Base-by-base conservation (phyloP, 2,888 invertebrate species). In the Scelioninae gen. 1 region DNA sequence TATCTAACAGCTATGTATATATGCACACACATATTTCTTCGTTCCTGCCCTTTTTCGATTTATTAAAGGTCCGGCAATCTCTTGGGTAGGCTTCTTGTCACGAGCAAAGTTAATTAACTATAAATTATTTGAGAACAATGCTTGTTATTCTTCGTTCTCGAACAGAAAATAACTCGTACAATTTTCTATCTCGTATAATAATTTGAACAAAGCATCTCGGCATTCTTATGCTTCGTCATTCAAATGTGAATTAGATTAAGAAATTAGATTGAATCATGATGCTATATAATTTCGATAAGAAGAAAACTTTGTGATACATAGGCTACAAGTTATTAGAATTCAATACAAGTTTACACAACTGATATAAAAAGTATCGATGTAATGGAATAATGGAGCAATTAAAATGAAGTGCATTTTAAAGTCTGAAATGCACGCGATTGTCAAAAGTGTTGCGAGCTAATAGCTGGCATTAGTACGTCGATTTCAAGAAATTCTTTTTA, bases 1-100 rank as follows among this genome's bases (percentile, higher is more conserved):
- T 23, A 23, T 23, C 82, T 72, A 62, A 71, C 83, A 79, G 77
- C n/a, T n/a, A n/a, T n/a, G 80, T 77, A 77, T 77, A 80, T 80
- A 74, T 77, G 72, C 56, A 71, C 72, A 80, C 68, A 71, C 32
- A 58, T 34, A 49, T 9, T 58, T 49, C 71, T 58, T 60, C 51
- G 15, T 49, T 76, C 45, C 51, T 56, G 63, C 75, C 69, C 62
- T 65, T 68, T 80, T 80, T 79, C 56, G 81, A 84, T 81, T 84
- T 74, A 84, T 77, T 68, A 76, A 62, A 76, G 72, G 72, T 76
- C 68, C 66, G 62, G 51, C 51, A 45, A 71, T 65, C 69, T 60
- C 65, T 58, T 51, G 32, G 66, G 56, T 62, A 49, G 55, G 34
- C 53, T 77, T 49, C 16, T 60, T 76, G 79, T 83, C 74, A 80